Evolutionary conservation across 2,113 vertebrate species (phyloP).

Genomic region (Chiloscyllium plagiosum): DNA sequence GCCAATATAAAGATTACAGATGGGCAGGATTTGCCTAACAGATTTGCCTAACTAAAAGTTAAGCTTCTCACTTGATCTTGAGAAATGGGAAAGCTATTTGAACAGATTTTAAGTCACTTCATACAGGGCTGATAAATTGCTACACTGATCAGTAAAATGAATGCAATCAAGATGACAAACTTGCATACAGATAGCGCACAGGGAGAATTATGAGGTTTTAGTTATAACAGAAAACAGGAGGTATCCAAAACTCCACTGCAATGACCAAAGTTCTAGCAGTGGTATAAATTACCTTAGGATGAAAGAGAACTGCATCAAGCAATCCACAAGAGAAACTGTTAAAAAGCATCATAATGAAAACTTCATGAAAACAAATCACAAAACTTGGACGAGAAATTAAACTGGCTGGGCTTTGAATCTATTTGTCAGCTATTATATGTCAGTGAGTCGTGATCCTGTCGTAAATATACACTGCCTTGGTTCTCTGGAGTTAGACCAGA

Average conservation of each 20-base stretch:
- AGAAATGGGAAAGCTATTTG: not conserved
- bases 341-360: not conserved
- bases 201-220: not conserved
- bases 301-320: not conserved
- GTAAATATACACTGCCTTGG: slow-evolving; percentile 40
- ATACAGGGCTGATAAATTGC: not conserved
- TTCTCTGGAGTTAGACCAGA: slow-evolving; percentile 93
- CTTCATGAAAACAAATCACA: not conserved
- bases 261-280: not conserved
- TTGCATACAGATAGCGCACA: not conserved
- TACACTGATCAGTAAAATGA: not conserved
- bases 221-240: not conserved
- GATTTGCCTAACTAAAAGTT: not conserved
- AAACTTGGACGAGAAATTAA: not conserved
- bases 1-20: not conserved
- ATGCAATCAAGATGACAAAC: not conserved
- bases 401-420: not conserved
- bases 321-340: not conserved
- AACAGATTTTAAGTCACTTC: not conserved
- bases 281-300: not conserved
- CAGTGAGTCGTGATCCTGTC: not conserved
- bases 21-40: not conserved
- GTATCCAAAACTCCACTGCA: not conserved
- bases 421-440: not conserved
- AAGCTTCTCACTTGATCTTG: not conserved